Conservation (phyloP, 2,113 vertebrate genomes). For the Xiphophorus maculatus region DNA sequence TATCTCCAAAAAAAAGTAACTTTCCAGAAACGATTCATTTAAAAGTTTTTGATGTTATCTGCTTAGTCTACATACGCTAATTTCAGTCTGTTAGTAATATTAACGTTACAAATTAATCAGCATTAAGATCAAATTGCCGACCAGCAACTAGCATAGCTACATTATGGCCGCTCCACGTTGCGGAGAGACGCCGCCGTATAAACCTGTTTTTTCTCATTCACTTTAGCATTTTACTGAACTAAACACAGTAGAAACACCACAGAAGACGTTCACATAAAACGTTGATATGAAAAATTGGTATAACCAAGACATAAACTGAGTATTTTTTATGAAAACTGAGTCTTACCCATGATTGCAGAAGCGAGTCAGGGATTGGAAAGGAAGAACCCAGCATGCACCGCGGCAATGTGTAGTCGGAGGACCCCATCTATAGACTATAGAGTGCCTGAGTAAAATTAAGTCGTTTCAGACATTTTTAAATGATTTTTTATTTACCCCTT, state of each 20-base stretch:
- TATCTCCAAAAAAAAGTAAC: not conserved
- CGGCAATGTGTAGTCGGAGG: slow-evolving; percentile 65
- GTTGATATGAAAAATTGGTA: rapidly evolving
- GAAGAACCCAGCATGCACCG: slow-evolving; percentile 77
- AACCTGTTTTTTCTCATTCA: not conserved
- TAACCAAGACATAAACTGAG: rapidly evolving
- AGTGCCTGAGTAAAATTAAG: slow-evolving; percentile 60
- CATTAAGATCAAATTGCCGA: slow-evolving; percentile 45
- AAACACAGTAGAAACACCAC: not conserved
- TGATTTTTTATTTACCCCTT: no score
- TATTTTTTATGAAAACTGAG: slow-evolving; percentile 2
- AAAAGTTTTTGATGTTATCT: not conserved
- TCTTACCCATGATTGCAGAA: slow-evolving; percentile 82
- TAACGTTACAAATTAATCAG: not conserved
- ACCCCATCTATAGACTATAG: slow-evolving; percentile 15
- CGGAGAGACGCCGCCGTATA: not conserved
- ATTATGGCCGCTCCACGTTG: slow-evolving; percentile 77
- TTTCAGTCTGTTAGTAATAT: not conserved
- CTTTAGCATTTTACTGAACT: rapidly evolving
- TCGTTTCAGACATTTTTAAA: no score
- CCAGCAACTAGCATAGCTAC: not conserved
- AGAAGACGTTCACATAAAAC: not conserved
- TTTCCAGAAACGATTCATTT: not conserved
- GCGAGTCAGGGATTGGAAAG: slow-evolving; percentile 80
- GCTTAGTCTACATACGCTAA: no score